Evolutionary conservation across 2,113 vertebrate genomes (phyloP), one percentile per base, ranked within the genome.

Genomic region (Indri indri): DNA sequence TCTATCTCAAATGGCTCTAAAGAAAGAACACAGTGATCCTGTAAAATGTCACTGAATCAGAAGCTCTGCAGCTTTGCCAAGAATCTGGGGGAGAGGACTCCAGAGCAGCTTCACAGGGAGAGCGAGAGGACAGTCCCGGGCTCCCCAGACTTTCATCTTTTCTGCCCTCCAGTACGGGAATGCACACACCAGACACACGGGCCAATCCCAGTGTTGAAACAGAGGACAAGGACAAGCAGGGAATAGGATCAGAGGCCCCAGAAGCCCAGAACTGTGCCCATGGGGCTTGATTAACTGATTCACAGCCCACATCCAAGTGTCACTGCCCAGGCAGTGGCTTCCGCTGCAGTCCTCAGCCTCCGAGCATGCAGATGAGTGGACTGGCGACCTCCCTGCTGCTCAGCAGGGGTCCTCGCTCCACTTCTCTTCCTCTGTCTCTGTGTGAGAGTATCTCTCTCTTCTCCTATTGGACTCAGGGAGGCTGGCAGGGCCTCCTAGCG

Each of bases 31-130:
- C 87, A 92, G 90, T 71, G 96, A 97, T 97, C 97, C 65, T 95
- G 88, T 47, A 95, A 97, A 98, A 98, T 98, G 97, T 97, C 97
- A 97, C 95, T 95, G 96, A 96, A 90, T 97, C 97, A 97, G 97
- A 97, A 93, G 94, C 66, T 95, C 83, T 34, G 79, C 87, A 91
- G 89, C 80, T 91, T 91, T 96, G 96, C 96, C 92, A 96, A 37
- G 80, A 95, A 81, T 91, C 93, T 95, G 90, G 92, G 40, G 86
- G 73, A 96, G 95, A 94, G 42, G 84, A 96, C 79, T 93, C 50
- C 30, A 87, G 83, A 92, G 68, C 57, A 68, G 79, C 86, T 52
- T 27, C 61, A 52, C 45, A 30, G 73, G 54, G 27, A 85, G 23
- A 95, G 42, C 16, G 57, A 96, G 86, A 50, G 50, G 96, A 84